Conservation (phyloP, 2,113 vertebrate species). For the Bucco capensis region DNA sequence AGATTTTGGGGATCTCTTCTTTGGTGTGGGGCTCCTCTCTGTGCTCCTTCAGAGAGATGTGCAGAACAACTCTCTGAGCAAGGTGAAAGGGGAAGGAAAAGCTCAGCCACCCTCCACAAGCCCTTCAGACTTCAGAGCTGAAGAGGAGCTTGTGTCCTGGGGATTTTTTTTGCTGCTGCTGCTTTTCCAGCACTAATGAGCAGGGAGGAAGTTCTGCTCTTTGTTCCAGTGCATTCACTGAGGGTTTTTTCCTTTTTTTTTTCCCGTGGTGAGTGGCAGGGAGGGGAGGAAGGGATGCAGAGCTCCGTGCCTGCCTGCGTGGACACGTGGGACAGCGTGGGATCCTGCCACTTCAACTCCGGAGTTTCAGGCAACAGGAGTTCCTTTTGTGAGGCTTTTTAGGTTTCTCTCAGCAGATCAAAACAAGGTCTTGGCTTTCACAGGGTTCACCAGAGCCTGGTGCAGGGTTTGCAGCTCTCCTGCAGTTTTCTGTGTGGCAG, state of each 20-base stretch:
- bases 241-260: neutral
- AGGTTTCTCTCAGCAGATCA: neutral
- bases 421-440: neutral
- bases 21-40: neutral
- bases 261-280: neutral
- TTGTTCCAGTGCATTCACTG: neutral
- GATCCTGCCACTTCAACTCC: rapidly evolving
- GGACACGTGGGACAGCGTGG: neutral
- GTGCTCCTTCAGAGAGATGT: rapidly evolving
- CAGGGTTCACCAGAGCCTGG: neutral
- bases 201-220: slow-evolving; percentile 48
- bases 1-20: neutral
- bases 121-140: slow-evolving; percentile 28
- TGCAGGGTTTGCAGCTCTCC: neutral
- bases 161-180: slow-evolving; percentile 34
- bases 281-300: neutral
- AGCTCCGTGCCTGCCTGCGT: neutral
- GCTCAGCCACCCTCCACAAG: neutral
- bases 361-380: neutral
- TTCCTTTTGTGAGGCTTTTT: neutral
- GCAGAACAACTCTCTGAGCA: neutral
- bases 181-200: slow-evolving; percentile 51
- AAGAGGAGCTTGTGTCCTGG: slow-evolving; percentile 40
- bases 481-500: neutral
- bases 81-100: neutral